A percentile compares a stretch with the other conserved stretches of the same genome.
Evolutionary conservation across 2,113 vertebrate genomes (phyloP).

Genomic region (Apteryx owenii): DNA sequence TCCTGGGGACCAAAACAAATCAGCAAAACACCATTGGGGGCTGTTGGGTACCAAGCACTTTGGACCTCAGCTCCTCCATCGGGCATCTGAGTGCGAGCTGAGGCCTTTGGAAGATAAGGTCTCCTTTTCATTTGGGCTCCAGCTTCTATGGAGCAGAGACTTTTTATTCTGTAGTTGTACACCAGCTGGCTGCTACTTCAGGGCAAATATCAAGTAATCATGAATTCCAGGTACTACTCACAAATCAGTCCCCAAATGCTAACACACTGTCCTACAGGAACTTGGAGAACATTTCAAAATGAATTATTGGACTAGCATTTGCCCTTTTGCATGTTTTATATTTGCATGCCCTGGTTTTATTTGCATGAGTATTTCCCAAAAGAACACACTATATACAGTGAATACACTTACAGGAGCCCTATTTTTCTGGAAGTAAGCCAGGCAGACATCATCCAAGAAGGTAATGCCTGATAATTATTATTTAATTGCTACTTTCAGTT

Average conservation of each 20-base stretch:
- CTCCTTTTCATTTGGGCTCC: background rate
- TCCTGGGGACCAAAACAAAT: background rate
- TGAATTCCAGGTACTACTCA: background rate
- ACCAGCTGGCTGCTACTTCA: background rate
- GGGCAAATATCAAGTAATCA: background rate
- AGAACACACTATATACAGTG: background rate
- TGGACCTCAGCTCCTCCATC: background rate
- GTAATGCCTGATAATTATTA: background rate
- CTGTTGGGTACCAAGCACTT: background rate
- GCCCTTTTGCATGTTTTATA: background rate
- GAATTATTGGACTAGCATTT: background rate
- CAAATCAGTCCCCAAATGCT: background rate
- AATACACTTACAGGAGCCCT: background rate
- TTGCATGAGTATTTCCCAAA: background rate
- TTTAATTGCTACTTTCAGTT: background rate
- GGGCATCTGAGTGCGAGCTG: accelerated
- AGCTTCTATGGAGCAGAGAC: background rate
- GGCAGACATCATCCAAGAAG: background rate
- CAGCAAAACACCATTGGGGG: background rate
- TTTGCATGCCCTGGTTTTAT: background rate
- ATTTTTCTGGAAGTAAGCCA: background rate
- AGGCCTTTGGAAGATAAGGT: background rate
- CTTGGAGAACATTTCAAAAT: background rate
- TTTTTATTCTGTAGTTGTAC: background rate
- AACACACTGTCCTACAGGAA: background rate